phyloP scores from a whole-genome alignment of 2,797 vertebrate genomes.

The Myotis myotis region DNA sequence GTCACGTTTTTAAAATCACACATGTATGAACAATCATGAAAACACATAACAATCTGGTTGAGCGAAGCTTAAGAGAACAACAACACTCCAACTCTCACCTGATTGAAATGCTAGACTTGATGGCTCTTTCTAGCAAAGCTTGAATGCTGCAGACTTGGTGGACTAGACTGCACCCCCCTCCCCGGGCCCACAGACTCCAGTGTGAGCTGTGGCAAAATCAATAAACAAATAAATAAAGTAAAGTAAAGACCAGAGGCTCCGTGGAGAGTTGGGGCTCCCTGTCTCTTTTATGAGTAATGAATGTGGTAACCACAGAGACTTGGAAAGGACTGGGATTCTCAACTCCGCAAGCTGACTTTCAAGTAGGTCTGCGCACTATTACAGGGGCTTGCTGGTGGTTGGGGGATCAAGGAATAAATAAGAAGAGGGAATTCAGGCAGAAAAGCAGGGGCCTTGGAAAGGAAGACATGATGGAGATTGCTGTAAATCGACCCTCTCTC shows the following conservation, averaged over 20 bases:
- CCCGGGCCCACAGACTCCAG: background rate
- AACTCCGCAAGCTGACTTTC: constrained; percentile 68
- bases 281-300: constrained; percentile 83
- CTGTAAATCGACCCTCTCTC: background rate
- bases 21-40: background rate
- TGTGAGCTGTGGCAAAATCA: constrained; percentile 77
- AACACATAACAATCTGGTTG: background rate
- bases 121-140: constrained; percentile 80
- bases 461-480: fast-evolving
- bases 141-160: constrained; percentile 38
- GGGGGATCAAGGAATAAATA: constrained; percentile 50
- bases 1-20: constrained; percentile 28
- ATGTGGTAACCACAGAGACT: constrained; percentile 79
- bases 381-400: constrained; percentile 49
- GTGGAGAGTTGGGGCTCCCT: constrained; percentile 75
- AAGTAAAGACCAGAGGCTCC: constrained; percentile 79
- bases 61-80: constrained; percentile 13
- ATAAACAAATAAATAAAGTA: constrained; percentile 80
- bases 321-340: constrained; percentile 67
- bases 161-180: constrained; percentile 2
- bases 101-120: constrained; percentile 56
- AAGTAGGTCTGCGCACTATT: constrained; percentile 65
- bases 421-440: background rate
- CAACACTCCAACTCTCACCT: background rate
- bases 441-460: background rate